Evolutionary conservation across 64 coral and sea anemone species (phyloP).

Genomic region (Pocillopora verrucosa): DNA sequence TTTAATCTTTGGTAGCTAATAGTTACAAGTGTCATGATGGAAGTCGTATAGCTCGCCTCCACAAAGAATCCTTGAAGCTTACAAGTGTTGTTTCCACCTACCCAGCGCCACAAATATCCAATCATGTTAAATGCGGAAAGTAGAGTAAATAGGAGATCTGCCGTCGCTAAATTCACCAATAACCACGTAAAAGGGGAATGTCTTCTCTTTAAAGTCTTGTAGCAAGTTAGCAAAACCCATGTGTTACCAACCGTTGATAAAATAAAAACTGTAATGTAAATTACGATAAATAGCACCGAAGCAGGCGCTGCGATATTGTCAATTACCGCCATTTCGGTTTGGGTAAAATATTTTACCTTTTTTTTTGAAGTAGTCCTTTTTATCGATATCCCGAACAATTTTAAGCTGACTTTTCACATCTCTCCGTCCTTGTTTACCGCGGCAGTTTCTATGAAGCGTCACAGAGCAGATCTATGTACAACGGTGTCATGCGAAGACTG

Average conservation of each 20-base stretch:
- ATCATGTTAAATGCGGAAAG: conserved; percentile 12
- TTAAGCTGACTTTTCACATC: too few relatives aligned
- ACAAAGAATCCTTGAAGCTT: conserved; percentile 44
- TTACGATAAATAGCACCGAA: background rate
- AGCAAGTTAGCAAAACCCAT: conserved; percentile 32
- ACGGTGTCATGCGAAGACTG: too few relatives aligned
- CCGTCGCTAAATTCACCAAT: conserved; percentile 43
- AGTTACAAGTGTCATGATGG: conserved; percentile 33
- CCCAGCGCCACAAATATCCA: background rate
- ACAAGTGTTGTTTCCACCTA: conserved; percentile 23
- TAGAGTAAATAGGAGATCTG: conserved; percentile 40
- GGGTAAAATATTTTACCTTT: background rate
- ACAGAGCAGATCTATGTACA: too few relatives aligned
- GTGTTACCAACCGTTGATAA: conserved; percentile 27
- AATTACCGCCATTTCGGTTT: background rate
- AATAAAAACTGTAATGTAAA: conserved; percentile 2
- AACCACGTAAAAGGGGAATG: conserved; percentile 9
- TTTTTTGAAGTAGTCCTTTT: background rate
- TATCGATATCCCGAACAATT: too few relatives aligned
- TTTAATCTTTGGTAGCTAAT: conserved; percentile 26
- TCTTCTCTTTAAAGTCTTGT: background rate
- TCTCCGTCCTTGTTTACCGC: too few relatives aligned
- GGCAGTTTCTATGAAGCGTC: too few relatives aligned
- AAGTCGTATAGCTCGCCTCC: conserved; percentile 40
- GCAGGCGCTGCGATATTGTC: background rate